These are phyloP conservation scores for Trichechus manatus DNA, from an alignment of 2,113 vertebrate genomes.

Conservation along the genomic window DNA sequence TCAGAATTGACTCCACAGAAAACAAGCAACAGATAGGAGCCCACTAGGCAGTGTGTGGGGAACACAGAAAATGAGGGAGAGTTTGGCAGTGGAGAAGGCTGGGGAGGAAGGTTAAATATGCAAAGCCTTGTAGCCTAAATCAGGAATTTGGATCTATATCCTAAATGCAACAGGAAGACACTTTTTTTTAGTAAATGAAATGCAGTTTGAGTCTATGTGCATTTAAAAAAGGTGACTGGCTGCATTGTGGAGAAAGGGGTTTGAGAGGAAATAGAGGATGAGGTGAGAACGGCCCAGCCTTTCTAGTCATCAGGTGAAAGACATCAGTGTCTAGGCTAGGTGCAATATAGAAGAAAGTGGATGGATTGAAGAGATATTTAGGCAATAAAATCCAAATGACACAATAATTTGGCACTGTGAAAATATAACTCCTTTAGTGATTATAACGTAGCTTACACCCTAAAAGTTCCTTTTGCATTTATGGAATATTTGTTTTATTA, in stretches of 20 bases:
- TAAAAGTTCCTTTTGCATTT: background rate
- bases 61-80: no score
- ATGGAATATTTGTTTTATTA: background rate
- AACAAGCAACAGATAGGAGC: no score
- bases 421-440: background rate
- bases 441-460: background rate
- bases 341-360: background rate
- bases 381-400: background rate
- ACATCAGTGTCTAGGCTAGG: background rate
- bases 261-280: no score
- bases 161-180: background rate
- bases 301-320: background rate
- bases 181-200: no score
- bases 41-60: background rate
- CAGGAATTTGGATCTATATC: no score
- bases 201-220: background rate
- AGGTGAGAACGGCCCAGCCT: no score
- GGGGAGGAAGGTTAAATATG: accelerated
- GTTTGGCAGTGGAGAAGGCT: no score
- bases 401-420: background rate
- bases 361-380: no score
- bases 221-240: background rate
- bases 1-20: no score
- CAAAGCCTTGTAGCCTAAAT: background rate
- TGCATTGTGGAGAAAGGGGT: background rate